phyloP scores from a whole-genome alignment of 1,140 invertebrate genomes.

The Trichomalopsis sarcophagae region DNA sequence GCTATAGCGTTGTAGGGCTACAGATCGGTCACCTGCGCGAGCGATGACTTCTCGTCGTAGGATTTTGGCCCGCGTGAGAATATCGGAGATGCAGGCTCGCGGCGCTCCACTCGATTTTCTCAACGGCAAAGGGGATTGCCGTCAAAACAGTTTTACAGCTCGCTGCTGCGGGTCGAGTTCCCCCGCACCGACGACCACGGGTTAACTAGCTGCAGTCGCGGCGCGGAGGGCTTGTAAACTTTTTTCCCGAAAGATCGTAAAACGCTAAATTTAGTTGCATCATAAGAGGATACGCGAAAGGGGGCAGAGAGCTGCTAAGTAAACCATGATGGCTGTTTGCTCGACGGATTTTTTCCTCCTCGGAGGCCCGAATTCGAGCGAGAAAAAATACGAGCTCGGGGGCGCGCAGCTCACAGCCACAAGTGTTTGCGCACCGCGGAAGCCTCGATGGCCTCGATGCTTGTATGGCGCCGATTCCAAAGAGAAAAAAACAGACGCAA shows the following conservation, averaged over 20 bases:
- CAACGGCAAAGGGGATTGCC: background rate
- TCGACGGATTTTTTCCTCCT: background rate
- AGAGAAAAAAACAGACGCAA: constrained; percentile 31
- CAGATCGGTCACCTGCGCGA: background rate
- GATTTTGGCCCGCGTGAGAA: too few relatives aligned
- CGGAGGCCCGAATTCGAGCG: background rate
- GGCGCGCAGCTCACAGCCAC: too few relatives aligned
- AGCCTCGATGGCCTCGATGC: background rate
- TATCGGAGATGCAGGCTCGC: background rate
- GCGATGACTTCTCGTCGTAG: background rate
- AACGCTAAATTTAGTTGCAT: constrained; percentile 7
- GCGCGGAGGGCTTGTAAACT: background rate
- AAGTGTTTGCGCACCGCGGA: too few relatives aligned
- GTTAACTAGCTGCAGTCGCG: background rate
- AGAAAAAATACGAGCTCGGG: too few relatives aligned
- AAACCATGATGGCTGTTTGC: background rate
- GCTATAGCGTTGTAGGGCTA: background rate
- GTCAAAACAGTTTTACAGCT: background rate
- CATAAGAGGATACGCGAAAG: background rate
- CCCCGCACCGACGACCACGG: background rate
- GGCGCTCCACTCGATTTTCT: background rate
- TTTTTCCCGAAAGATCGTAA: background rate
- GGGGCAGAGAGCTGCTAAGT: background rate
- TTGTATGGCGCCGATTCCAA: background rate
- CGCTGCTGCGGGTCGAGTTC: background rate